Evolutionary conservation across 2,888 invertebrate genomes (phyloP), one percentile per base, ranked within the genome.

Genomic region (Pollenia angustigena): DNA sequence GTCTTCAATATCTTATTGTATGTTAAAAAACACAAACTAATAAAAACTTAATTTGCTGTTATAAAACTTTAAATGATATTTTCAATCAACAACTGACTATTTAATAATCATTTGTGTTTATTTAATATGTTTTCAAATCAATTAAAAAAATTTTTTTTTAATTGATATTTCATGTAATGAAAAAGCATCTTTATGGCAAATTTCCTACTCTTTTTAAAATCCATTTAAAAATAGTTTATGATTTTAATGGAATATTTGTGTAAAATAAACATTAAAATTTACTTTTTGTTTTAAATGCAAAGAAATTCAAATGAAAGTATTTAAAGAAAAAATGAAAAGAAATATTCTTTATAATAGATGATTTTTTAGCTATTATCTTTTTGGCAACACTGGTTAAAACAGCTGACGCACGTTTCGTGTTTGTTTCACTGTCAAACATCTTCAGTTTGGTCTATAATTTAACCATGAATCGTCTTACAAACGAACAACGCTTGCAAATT

Each of bases 161-260:
- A 71, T 71, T 71, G 54, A 71, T 56, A 54, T 71, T 71, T 54
- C 71, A 44, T 71, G 71, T 71, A 71, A 7, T 42, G 9, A 2
- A 40, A 40, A 16, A 71, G 42, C 71, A 54, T 54, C 56, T 56
- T 56, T 71, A 71, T 71, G 14, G n/a, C 40, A 44, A 14, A 71
- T 56, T 54, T 71, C n/a, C 42, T 56, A 18, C 40, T 9, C 6
- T 68, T 18, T 44, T 56, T 6, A 16, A 40, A 14, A 42, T 44
- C 16, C 42, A n/a, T 18, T 18, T 42, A 69, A n/a, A 69, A 8
- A 69, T 54, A 9, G 18, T 71, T 69, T 71, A 71, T 44, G 71
- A 56, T 71, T 56, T 71, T 71, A 71, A 71, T 71, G 71, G 71
- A 14, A 9, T 56, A 44, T 71, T 71, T 18, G 9, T 71, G 71